phyloP scores from a whole-genome alignment of 2,113 vertebrate genomes.

The Hiodon alosoides region DNA sequence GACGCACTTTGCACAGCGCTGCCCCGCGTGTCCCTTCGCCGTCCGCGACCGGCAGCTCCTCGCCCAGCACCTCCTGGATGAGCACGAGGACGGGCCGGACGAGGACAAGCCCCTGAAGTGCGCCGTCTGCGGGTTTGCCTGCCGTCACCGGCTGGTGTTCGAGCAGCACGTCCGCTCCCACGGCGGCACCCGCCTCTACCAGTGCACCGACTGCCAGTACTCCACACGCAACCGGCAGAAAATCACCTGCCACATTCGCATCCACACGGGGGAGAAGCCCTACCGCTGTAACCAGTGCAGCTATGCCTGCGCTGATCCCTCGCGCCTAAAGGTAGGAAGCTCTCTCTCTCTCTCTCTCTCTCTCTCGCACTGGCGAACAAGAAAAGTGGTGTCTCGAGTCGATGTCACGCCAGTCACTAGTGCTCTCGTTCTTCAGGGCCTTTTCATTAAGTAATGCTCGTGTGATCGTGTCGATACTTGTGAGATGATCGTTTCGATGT shows the following conservation, averaged over 20 bases:
- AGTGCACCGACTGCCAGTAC: conserved; percentile 85
- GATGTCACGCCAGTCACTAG: too few relatives aligned
- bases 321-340: conserved; percentile 78
- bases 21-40: conserved; percentile 75
- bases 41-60: conserved; percentile 72
- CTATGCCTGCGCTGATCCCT: conserved; percentile 86
- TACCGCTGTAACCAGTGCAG: conserved; percentile 86
- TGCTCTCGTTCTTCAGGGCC: too few relatives aligned
- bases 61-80: conserved; percentile 73
- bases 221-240: conserved; percentile 91
- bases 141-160: conserved; percentile 78
- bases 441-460: too few relatives aligned
- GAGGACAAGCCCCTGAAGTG: conserved; percentile 69
- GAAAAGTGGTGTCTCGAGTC: too few relatives aligned
- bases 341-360: background rate
- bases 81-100: conserved; percentile 62
- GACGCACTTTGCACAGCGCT: conserved; percentile 72
- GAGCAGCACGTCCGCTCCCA: conserved; percentile 91
- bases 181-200: conserved; percentile 80
- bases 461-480: too few relatives aligned
- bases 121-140: conserved; percentile 76
- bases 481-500: too few relatives aligned
- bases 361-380: background rate
- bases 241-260: conserved; percentile 93
- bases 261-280: conserved; percentile 93